These are phyloP conservation scores for Halcyon smyrnensis DNA, from an alignment of 2,797 vertebrate genomes.

Conservation along the genomic window DNA sequence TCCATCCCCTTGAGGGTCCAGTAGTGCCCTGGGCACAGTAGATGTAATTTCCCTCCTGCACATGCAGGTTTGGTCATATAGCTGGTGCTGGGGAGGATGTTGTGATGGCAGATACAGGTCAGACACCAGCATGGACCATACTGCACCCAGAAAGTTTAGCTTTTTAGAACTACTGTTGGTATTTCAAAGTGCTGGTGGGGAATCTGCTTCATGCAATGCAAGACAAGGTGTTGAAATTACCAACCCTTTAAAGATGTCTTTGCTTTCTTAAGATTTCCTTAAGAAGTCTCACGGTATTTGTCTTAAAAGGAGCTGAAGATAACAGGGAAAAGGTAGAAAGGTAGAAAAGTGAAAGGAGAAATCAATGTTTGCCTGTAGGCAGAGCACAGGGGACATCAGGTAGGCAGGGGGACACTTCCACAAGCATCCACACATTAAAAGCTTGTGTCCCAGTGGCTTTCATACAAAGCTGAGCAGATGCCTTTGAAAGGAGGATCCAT, in stretches of 20 bases:
- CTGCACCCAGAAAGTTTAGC: not conserved
- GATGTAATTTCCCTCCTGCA: rapidly evolving
- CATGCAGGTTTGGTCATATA: not conserved
- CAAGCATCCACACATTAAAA: not conserved
- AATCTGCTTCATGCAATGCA: not conserved
- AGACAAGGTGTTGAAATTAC: not conserved
- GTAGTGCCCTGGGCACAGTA: not conserved
- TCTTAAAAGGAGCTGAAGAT: not conserved
- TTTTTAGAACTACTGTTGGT: not conserved
- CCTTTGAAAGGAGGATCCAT: not conserved
- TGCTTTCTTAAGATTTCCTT: not conserved
- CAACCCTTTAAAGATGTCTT: not conserved
- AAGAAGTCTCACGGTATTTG: not conserved
- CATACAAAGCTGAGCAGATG: rapidly evolving
- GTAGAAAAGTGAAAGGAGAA: not conserved
- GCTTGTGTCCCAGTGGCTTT: not conserved
- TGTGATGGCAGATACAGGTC: not conserved
- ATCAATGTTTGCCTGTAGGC: not conserved
- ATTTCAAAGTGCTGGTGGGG: not conserved
- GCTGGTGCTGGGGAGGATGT: rapidly evolving
- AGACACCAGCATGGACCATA: rapidly evolving
- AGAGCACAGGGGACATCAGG: not conserved
- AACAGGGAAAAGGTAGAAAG: not conserved
- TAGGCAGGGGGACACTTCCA: not conserved
- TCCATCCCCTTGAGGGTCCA: not conserved